Base-by-base conservation (phyloP, 2,888 invertebrate species). In the Morpho deidamia region DNA sequence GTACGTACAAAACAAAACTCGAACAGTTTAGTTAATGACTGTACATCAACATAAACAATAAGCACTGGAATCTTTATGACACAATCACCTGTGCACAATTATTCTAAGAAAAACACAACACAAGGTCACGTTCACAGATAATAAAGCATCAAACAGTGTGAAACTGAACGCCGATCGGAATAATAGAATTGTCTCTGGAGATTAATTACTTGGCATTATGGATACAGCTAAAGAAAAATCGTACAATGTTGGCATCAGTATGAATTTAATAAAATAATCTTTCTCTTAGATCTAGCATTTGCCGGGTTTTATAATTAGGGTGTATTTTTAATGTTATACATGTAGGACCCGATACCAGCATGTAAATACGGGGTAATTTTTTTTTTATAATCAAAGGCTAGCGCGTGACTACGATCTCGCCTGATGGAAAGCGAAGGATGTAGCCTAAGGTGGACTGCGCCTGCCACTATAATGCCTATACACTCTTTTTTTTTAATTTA, bases 51-150 rank as follows among this genome's bases (percentile, higher is more conserved):
- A 53, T 55, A 61, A 65, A 70, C 71, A 69, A 70, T 63, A 57
- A 58, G 64, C 64, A 53, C 55, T 60, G 77, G 78, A 78, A 81
- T 80, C 71, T 67, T 71, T 70, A 72, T 75, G 81, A 79, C 78
- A 66, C 64, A 71, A 69, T 56, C 63, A 62, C 63, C 65, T 70
- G 64, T 64, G 60, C 65, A 63, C 60, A 51, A 56, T 72, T 76
- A 59, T 66, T 65, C 79, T 75, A 59, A 74, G 81, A 79, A 72
- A 60, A 71, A 69, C 67, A 66, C 55, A 35, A 44, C 51, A 63
- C 78, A 81, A 81, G 81, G 82, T 68, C 72, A 72, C 34, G 7
- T 54, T 37, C 44, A 50, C 23, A 58, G 71, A 74, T 76, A 73
- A 63, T 52, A 69, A 63, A 56, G 58, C 51, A 56, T 55, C 51